phyloP scores from a whole-genome alignment of 2,888 invertebrate species.

The Lasioglossum malachurum region DNA sequence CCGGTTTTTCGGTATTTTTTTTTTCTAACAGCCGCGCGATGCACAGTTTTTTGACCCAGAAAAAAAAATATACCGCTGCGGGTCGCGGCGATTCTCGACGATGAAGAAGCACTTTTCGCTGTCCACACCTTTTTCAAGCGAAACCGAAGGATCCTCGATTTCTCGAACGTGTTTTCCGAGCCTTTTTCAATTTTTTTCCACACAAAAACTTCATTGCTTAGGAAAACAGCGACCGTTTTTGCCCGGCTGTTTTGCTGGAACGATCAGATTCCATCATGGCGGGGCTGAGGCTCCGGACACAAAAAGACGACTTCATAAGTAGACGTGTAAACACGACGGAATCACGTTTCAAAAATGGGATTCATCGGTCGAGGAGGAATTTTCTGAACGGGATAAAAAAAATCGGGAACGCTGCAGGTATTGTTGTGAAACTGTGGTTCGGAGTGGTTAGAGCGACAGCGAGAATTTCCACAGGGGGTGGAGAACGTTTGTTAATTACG shows the following conservation, averaged over 20 bases:
- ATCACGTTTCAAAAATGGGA: background rate
- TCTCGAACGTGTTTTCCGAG: background rate
- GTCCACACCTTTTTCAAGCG: background rate
- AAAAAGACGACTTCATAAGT: slow-evolving; percentile 11
- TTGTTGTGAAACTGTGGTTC: background rate
- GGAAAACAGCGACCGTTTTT: slow-evolving; percentile 35
- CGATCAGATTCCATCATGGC: slow-evolving; percentile 27
- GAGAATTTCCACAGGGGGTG: background rate
- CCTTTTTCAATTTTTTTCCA: background rate
- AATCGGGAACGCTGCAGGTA: background rate
- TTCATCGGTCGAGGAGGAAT: background rate
- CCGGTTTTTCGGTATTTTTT: slow-evolving; percentile 36
- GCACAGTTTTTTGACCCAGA: slow-evolving; percentile 65
- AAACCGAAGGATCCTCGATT: background rate
- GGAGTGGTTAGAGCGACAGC: background rate
- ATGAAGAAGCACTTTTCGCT: background rate
- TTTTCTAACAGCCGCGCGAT: slow-evolving; percentile 16
- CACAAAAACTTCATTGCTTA: slow-evolving; percentile 1
- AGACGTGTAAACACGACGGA: background rate
- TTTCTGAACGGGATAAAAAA: background rate
- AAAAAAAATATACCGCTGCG: slow-evolving; percentile 63
- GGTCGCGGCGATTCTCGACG: slow-evolving; percentile 11
- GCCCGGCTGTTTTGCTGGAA: background rate
- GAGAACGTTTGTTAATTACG: too few species aligned
- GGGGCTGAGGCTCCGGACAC: background rate